phyloP scores from a whole-genome alignment of 2,113 vertebrate species.

The Muscicapa adusta region DNA sequence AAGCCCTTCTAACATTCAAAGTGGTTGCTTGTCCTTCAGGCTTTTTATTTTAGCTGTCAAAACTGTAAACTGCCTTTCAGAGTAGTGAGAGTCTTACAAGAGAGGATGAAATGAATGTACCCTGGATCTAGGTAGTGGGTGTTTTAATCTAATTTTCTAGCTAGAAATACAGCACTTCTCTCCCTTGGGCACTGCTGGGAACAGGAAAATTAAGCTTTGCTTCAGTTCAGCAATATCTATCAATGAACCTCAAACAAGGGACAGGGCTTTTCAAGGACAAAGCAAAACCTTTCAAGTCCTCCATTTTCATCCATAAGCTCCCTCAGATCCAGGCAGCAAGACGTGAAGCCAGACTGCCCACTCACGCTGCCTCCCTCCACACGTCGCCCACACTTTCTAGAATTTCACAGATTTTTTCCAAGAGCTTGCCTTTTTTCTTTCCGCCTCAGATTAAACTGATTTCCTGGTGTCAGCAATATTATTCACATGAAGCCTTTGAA shows the following conservation, averaged over 20 bases:
- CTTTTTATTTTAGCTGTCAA: conserved; percentile 66
- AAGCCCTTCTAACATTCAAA: conserved; percentile 54
- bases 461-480: conserved; percentile 32
- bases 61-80: conserved; percentile 54
- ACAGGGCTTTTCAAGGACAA: conserved; percentile 14
- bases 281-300: conserved; percentile 13
- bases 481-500: neutral
- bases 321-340: neutral
- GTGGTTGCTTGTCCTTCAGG: conserved; percentile 56
- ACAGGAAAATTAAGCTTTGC: neutral
- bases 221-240: neutral
- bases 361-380: neutral
- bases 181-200: neutral
- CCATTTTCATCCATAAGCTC: neutral
- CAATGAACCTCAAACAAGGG: neutral
- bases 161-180: conserved; percentile 33
- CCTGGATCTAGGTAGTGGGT: neutral
- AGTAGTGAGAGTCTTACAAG: neutral
- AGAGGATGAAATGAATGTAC: neutral
- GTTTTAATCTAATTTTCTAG: conserved; percentile 53
- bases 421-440: neutral
- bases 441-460: neutral
- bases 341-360: neutral
- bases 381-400: neutral
- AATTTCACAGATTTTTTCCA: neutral